Conservation (phyloP, 1,140 invertebrate species). For the Drosophila carrolli region DNA sequence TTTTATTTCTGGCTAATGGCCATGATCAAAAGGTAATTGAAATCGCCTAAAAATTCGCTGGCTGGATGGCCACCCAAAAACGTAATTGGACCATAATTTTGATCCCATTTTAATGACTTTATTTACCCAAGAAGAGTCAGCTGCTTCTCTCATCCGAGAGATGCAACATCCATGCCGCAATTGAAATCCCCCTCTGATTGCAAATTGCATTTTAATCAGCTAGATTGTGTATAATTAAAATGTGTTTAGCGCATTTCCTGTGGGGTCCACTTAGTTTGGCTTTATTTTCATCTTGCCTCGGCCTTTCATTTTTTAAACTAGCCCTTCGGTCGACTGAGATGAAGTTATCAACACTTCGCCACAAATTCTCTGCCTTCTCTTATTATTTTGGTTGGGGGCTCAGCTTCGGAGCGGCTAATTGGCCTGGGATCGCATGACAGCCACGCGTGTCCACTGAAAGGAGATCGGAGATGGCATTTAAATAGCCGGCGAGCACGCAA, state of each 20-base stretch:
- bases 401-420: constrained; percentile 24
- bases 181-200: constrained; percentile 37
- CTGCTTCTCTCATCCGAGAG: constrained; percentile 5
- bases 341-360: constrained; percentile 76
- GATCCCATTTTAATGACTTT: constrained; percentile 83
- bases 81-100: constrained; percentile 78
- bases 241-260: constrained; percentile 74
- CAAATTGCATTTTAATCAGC: constrained; percentile 82
- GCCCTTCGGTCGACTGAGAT: constrained; percentile 51
- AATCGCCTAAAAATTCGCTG: constrained; percentile 40
- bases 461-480: constrained; percentile 52
- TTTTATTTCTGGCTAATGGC: constrained; percentile 43
- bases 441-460: constrained; percentile 58
- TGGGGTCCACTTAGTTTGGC: constrained; percentile 35
- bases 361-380: constrained; percentile 26
- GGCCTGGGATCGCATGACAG: constrained; percentile 37
- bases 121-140: constrained; percentile 49
- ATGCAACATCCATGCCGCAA: constrained; percentile 25
- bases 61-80: constrained; percentile 70
- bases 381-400: constrained; percentile 23
- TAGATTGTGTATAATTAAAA: constrained; percentile 77
- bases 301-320: constrained; percentile 56
- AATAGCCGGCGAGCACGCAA: constrained; percentile 70
- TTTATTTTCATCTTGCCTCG: not conserved
- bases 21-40: constrained; percentile 67